Evolutionary conservation across 2,888 invertebrate genomes (phyloP), one percentile per base, ranked within the genome.

Genomic region (Coecobrya sp.): DNA sequence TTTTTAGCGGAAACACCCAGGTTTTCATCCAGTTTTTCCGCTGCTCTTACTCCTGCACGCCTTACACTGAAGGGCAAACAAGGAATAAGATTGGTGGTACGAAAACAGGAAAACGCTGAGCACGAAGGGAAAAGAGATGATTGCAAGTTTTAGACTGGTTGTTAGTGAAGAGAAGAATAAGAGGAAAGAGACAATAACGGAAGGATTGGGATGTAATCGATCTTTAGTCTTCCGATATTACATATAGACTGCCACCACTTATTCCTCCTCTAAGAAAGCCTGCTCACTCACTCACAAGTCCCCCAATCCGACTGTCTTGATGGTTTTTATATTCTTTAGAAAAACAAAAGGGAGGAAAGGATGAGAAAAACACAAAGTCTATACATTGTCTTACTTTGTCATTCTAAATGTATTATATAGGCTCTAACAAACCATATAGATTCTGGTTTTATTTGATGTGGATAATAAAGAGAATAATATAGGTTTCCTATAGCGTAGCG

Each of bases 151-250:
- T 84, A 59, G 70, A n/a, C 73, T 45, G 27, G 70, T 85, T 90
- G 89, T 89, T 84, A 84, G 89, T 89, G 70, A 84, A 89, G n/a
- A 27, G 45, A 49, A 65, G 42, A 76, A 42, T 1, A 55, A 73
- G 73, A 55, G 16, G 70, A 73, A 55, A 30, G 84, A 91, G 91
- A 91, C 86, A 91, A 91, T 86, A 91, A 91, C 79, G 81, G 82
- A 91, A 81, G 86, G 86, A 86, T 91, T 81, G 91, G 86, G 86
- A 81, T 86, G 91, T 91, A 91, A 91, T 91, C 91, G 91, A 91
- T 91, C 91, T 91, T 86, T 91, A 91, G 91, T 82, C 86, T 91
- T 81, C 79, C 91, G 25, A 91, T 68, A 91, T 91, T 86, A 86
- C 86, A 81, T 81, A 55, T 45, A 25, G 81, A 55, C 84, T 89